Evolutionary conservation across 2,888 invertebrate species (phyloP), one percentile per base, ranked within the genome.

Genomic region (Ferrisia virgata): DNA sequence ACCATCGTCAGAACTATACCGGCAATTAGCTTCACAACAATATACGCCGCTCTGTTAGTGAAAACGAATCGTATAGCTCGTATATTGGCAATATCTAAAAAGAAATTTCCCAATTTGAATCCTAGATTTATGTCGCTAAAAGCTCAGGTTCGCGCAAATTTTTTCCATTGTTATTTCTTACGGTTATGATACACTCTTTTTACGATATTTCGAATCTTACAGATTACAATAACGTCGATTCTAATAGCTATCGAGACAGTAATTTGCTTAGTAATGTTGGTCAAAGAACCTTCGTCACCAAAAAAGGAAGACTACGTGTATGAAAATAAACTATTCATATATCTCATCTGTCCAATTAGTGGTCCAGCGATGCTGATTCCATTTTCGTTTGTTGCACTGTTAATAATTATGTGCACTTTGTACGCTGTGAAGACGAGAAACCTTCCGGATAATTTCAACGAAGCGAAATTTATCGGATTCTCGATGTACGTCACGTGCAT

Each of bases 361-460:
- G 11, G 6, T 13, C 13, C 15, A 11, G 79, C 43, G 0, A 4
- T 84, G 1, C 88, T 93, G 36, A 89, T 90, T 31, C 94, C 94
- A 1, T 90, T 94, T 82, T 92, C 92, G 28, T 94, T 93, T 88
- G 93, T 94, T 88, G 92, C 93, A 86, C 88, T 93, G 86, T 91
- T 95, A 79, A 92, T 95, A 85, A 90, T 91, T 5, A 89, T 94
- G 86, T 95, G 94, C 88, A 95, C 94, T 2, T 89, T 93, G 53
- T 94, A 94, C 88, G 95, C 95, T 22, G 89, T 94, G 78, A 93
- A 93, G 88, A 93, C 93, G 0, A 89, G 95, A 58, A 94, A 94
- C 87, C 91, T 95, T 25, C 95, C 95, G 0, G 94, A 94, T 88
- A 95, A 95, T 89, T 94, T 94, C 88, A 95, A 95, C 90, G 95